phyloP scores from a whole-genome alignment of 2,888 invertebrate species.

The Bhutanitis thaidina region DNA sequence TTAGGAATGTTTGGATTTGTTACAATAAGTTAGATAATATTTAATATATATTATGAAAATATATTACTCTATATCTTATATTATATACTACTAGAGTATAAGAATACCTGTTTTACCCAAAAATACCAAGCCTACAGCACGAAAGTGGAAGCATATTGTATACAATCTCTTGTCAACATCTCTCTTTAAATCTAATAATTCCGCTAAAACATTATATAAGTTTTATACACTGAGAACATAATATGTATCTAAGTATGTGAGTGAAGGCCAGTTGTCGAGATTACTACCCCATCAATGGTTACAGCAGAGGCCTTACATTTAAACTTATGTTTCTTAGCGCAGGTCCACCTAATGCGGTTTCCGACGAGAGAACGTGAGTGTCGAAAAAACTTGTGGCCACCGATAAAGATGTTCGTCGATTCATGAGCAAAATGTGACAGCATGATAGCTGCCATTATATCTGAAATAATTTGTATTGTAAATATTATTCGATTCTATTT shows the following conservation, averaged over 20 bases:
- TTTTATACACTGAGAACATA: no score
- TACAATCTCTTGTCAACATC: no score
- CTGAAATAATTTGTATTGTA: slow-evolving; percentile 28
- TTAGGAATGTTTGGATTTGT: slow-evolving; percentile 34
- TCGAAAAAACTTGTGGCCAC: slow-evolving; percentile 64
- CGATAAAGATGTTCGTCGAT: slow-evolving; percentile 58
- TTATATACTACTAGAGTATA: neutral
- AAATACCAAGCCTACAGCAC: neutral
- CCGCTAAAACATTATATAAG: no score
- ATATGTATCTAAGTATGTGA: slow-evolving; percentile 37
- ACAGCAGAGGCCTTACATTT: slow-evolving; percentile 67
- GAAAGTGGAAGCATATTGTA: neutral
- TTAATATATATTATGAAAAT: slow-evolving; percentile 15
- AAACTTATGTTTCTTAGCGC: slow-evolving; percentile 64
- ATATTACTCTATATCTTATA: slow-evolving; percentile 1
- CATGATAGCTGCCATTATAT: slow-evolving; percentile 51
- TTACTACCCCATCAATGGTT: slow-evolving; percentile 58
- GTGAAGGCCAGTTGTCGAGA: slow-evolving; percentile 57
- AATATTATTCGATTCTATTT: neutral
- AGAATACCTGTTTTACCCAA: slow-evolving; percentile 6
- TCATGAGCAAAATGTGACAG: slow-evolving; percentile 50
- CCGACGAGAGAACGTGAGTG: slow-evolving; percentile 64
- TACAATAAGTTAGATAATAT: no score
- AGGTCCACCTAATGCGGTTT: slow-evolving; percentile 66
- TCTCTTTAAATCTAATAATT: neutral